A percentile compares a stretch with the other conserved stretches of the same genome.
Evolutionary conservation across 1,140 invertebrate genomes (phyloP).

Genomic region (Drosophila baimaii): DNA sequence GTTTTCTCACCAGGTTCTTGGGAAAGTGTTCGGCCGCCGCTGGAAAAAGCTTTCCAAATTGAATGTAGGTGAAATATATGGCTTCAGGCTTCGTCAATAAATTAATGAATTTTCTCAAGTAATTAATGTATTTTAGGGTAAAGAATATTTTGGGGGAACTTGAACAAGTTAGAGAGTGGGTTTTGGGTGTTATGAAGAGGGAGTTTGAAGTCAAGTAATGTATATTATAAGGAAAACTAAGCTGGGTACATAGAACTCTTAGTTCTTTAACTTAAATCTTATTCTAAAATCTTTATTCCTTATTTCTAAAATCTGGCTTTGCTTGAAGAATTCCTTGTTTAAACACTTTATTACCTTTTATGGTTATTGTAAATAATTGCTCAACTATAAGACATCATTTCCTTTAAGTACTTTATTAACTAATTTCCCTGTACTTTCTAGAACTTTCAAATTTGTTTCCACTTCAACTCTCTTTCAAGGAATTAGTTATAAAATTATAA

Average conservation of each 20-base stretch:
- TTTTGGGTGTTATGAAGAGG: not conserved
- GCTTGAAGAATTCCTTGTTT: no score
- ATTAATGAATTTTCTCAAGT: constrained; percentile 9
- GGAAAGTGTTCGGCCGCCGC: constrained; percentile 19
- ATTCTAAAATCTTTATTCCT: no score
- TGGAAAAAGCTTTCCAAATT: not conserved
- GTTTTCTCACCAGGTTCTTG: constrained; percentile 44
- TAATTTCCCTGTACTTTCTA: not conserved
- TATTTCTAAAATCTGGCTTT: no score
- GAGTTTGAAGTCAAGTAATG: not conserved
- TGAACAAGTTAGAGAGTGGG: not conserved
- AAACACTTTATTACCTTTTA: no score
- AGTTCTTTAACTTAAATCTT: no score
- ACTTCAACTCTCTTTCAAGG: not conserved
- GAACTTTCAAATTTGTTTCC: not conserved
- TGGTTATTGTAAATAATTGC: no score
- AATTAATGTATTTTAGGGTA: constrained; percentile 24
- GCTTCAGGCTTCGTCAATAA: not conserved
- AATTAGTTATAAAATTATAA: not conserved
- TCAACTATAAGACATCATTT: not conserved
- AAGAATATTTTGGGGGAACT: not conserved
- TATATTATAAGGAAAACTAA: no score
- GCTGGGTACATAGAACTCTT: not conserved
- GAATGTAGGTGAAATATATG: constrained; percentile 27
- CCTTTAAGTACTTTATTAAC: not conserved